Base-by-base conservation (phyloP, 2,113 vertebrate genomes). In the Stomatorhinus ivindoensis region DNA sequence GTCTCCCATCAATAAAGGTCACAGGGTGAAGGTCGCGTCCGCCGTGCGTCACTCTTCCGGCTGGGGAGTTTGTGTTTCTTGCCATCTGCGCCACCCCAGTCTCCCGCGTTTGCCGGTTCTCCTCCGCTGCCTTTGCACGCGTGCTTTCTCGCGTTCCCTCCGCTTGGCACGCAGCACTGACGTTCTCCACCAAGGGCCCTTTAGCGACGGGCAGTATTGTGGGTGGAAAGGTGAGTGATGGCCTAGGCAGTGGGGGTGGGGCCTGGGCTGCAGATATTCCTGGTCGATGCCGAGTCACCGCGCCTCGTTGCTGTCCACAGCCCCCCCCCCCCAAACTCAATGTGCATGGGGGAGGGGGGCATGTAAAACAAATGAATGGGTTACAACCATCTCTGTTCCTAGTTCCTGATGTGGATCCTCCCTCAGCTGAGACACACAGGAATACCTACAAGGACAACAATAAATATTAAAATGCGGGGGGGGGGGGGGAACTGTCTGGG, bases 1-100 rank as follows among this genome's bases (percentile, higher is more conserved):
- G n/a, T 80, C 17, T 73, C 73, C 88, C 73, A 83, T 51, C 69
- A 83, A n/a, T 89, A 82, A 58, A 89, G 88, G 48, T 82, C 69
- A 82, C 24, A 50, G 88, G 65, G 73, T 39, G 46, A 76, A 51
- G n/a, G 69, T n/a, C 15, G 31, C 35, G 35, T 82, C 44, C 27
- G 44, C 31, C 80, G 48, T 89, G 73, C 73, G 31, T 82, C 69
- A 82, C 47, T 89, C 69, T 31, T 89, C 21, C 21, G 44, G 10
- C 69, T 50, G 47, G 35, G 44, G 44, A 24, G 55, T 58, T 55
- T 44, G 53, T 11, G 9, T 39, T 48, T n/a, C 61, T 50, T 10
- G 5, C 42, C 27, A 48, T 88, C 87, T 88, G 42, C 44, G 31
- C 61, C 44, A 9, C 24, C 15, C 31, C 13, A 17, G 13, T 80